These are phyloP conservation scores for Spatulosminthurus flaviceps DNA, from an alignment of 2,888 invertebrate genomes.

Conservation along the genomic window DNA sequence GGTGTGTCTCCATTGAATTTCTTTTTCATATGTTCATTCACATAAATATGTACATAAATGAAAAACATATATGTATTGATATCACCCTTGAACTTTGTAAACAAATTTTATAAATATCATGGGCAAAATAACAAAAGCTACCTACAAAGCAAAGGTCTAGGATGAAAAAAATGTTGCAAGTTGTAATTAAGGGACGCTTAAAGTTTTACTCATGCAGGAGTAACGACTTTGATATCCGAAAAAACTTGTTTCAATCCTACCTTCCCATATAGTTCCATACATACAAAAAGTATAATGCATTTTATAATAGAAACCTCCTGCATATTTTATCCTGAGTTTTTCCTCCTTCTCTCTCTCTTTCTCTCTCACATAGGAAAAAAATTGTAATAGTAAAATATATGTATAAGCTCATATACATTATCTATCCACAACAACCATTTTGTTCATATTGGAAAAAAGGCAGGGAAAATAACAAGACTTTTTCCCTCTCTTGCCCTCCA, in stretches of 20 bases:
- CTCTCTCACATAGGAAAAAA: too few species aligned
- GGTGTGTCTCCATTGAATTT: too few species aligned
- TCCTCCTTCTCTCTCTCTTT: constrained; percentile 20
- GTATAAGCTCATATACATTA: background rate
- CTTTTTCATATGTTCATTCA: too few species aligned
- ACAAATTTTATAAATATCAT: too few species aligned
- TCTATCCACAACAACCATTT: too few species aligned
- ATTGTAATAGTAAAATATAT: background rate
- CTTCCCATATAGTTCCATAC: constrained; percentile 30
- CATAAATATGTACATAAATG: too few species aligned
- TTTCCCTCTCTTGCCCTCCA: background rate
- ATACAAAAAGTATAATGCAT: too few species aligned
- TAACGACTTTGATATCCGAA: constrained; percentile 46
- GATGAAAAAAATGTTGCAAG: constrained; percentile 30
- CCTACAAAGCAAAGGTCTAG: background rate
- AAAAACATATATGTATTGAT: too few species aligned
- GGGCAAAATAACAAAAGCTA: too few species aligned
- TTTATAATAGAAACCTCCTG: too few species aligned
- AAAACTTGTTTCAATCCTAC: constrained; percentile 45
- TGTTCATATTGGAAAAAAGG: background rate
- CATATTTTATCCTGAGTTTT: background rate
- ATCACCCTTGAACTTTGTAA: too few species aligned
- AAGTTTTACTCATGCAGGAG: constrained; percentile 52
- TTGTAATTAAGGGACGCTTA: constrained; percentile 55
- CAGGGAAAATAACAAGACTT: background rate